These are phyloP conservation scores for Bubalus kerabau DNA, from an alignment of 2,113 vertebrate species.

Conservation along the genomic window DNA sequence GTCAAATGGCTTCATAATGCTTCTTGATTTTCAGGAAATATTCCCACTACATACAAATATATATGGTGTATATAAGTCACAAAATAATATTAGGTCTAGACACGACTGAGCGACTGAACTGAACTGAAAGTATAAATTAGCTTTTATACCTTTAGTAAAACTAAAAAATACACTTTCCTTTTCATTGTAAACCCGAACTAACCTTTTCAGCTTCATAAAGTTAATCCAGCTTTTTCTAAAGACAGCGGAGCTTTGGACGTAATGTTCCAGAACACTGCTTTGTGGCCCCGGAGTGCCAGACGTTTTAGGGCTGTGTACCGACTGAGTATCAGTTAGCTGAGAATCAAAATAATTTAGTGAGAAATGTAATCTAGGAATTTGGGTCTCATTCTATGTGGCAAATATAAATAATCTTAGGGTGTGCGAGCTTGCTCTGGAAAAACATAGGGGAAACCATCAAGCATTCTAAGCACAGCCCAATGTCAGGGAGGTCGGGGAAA, in stretches of 20 bases:
- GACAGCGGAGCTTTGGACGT: neutral
- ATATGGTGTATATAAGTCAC: neutral
- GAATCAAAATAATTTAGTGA: neutral
- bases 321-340: neutral
- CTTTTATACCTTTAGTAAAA: neutral
- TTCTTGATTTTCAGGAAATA: neutral
- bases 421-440: neutral
- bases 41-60: neutral
- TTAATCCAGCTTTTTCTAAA: neutral
- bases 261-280: neutral
- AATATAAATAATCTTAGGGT: neutral
- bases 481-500: rapidly evolving
- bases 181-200: neutral
- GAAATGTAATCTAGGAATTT: neutral
- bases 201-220: neutral
- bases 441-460: neutral
- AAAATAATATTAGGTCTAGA: neutral
- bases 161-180: neutral
- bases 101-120: too few species aligned
- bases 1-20: neutral
- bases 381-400: neutral
- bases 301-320: neutral
- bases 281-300: neutral
- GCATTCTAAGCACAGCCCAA: neutral
- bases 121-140: neutral